Base-by-base conservation (phyloP, 1,140 invertebrate genomes). In the Drosophila murphyi region DNA sequence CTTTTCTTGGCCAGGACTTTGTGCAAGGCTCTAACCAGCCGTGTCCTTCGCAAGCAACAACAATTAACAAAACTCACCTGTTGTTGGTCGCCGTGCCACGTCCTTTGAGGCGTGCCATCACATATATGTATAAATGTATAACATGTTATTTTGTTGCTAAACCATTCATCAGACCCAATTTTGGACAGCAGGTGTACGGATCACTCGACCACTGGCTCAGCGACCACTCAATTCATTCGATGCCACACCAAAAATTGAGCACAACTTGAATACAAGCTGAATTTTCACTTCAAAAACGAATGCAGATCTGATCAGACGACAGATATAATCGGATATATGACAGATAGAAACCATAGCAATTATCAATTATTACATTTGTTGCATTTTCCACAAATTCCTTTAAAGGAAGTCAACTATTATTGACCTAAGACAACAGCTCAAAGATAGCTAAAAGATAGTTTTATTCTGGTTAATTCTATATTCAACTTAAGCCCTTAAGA, bases 111-210 rank as follows among this genome's bases (percentile, higher is more conserved):
- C 64, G 8, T 76, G 50, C 63, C 74, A 82, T 68, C 54, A 63
- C 20, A 20, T 20, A 20, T 20, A 20, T 20, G 1, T 20, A 20
- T 20, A 2, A 1, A 20, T 20, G 1, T 61, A 54, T 56, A 76
- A 76, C 78, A 67, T 86, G 57, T 81, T 81, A 86, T 86, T 86
- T 86, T 51, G 50, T 50, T 59, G n/a, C 43, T 56, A 72, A 65
- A 55, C 72, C 76, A 65, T 63, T 82, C 67, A 72, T 78, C 80
- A 68, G 45, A 63, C 7, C 43, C 37, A 54, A 37, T 59, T 41
- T 51, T 10, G 43, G 39, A 45, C 52, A 64, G 71, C 82, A 87
- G 82, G 82, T 87, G 82, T 45, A 73, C 73, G 82, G 61, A 76
- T 80, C 79, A 75, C 20, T 20, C 39, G 54, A 12, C 43, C 31